phyloP scores from a whole-genome alignment of 2,888 invertebrate species.

The Cotesia congregata region DNA sequence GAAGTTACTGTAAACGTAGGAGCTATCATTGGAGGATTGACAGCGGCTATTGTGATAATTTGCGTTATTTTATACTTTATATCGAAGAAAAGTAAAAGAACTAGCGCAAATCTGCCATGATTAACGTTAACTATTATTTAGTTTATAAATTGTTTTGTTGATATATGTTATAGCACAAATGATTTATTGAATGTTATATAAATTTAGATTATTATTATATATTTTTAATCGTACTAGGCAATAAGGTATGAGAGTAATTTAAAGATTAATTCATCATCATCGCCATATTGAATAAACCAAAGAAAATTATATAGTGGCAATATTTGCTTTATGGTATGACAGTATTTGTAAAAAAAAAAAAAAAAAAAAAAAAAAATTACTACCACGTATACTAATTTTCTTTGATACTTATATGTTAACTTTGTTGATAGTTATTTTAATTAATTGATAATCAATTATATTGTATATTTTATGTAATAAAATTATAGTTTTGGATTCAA shows the following conservation, averaged over 20 bases:
- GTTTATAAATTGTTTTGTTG: neutral
- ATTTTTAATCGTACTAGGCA: neutral
- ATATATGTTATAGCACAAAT: neutral
- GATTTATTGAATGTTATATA: neutral
- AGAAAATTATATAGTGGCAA: neutral
- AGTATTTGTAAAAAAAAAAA: constrained; percentile 16
- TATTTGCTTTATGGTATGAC: constrained; percentile 21
- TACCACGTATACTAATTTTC: neutral
- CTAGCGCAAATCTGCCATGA: constrained; percentile 47
- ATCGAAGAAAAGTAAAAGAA: constrained; percentile 43
- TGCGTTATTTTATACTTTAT: constrained; percentile 39
- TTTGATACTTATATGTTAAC: neutral
- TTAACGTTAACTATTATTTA: neutral
- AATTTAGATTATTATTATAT: neutral
- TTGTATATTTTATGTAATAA: constrained; percentile 12
- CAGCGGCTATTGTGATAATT: constrained; percentile 42
- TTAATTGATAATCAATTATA: neutral
- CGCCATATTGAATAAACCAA: neutral
- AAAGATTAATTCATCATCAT: neutral
- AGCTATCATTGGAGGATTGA: constrained; percentile 49
- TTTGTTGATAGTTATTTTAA: neutral
- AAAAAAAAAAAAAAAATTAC: neutral
- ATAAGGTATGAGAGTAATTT: neutral
- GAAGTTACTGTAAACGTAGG: constrained; percentile 26
- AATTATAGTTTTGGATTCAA: neutral